Evolutionary conservation across 2,888 invertebrate species (phyloP).

Genomic region (Lepidocyrtinus sp.): DNA sequence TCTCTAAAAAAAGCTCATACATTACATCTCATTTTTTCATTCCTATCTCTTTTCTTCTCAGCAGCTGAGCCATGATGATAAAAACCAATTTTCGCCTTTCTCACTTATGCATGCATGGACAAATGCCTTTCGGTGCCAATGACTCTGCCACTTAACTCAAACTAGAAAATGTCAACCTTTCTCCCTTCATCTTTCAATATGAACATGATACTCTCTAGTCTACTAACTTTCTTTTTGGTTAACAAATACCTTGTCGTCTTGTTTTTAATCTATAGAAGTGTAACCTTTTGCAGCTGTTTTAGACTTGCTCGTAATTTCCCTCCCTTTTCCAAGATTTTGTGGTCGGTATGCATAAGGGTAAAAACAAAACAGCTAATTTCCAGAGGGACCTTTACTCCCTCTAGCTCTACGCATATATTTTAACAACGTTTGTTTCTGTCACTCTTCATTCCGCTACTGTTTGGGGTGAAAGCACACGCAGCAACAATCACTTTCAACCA

Average conservation of each 20-base stretch:
- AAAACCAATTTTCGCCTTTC: not conserved
- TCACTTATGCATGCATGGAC: not conserved
- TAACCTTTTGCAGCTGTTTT: not conserved
- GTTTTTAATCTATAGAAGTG: not conserved
- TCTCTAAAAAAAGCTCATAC: not conserved
- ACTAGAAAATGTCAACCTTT: not conserved
- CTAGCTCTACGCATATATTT: not conserved
- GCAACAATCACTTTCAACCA: not conserved
- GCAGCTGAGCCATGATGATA: not conserved
- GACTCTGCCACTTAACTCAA: not conserved
- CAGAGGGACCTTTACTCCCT: not conserved
- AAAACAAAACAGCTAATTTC: not conserved
- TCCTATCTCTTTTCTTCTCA: not conserved
- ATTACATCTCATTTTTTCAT: not conserved
- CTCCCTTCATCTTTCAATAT: not conserved
- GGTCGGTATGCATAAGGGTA: not conserved
- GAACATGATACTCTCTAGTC: too few relatives aligned
- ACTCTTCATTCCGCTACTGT: not conserved
- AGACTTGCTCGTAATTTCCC: not conserved
- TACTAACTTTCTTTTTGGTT: too few relatives aligned
- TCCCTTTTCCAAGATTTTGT: not conserved
- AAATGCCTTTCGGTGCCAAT: not conserved
- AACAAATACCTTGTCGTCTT: not conserved
- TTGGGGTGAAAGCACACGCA: not conserved
- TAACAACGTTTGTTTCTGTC: not conserved